Percentiles rank a stretch among this genome's conserved stretches.
phyloP scores from a whole-genome alignment of 2,113 vertebrate species.

The Bostrychus sinensis region DNA sequence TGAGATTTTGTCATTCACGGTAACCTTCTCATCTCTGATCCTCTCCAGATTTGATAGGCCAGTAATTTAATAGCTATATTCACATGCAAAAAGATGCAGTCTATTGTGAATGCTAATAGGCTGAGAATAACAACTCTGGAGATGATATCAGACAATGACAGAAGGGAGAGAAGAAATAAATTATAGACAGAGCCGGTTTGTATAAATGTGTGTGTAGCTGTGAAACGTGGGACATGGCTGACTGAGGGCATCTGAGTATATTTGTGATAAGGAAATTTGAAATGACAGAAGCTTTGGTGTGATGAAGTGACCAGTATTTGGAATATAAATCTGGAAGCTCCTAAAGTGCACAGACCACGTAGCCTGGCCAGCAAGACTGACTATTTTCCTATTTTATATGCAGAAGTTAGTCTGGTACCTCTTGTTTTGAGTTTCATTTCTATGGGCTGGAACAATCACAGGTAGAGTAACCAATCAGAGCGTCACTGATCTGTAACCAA shows the following conservation, averaged over 20 bases:
- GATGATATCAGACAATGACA: slow-evolving; percentile 37
- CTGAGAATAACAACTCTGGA: slow-evolving; percentile 35
- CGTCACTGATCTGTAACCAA: too few species aligned
- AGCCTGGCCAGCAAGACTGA: too few species aligned
- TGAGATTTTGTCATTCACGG: slow-evolving; percentile 29
- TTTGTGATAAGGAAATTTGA: slow-evolving; percentile 24
- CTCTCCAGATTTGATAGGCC: slow-evolving; percentile 25
- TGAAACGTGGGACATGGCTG: slow-evolving; percentile 5
- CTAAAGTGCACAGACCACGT: too few species aligned
- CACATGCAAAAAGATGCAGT: slow-evolving; percentile 37
- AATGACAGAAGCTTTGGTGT: slow-evolving; percentile 3
- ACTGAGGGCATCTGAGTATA: slow-evolving; percentile 11
- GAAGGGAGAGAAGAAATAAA: slow-evolving; percentile 3
- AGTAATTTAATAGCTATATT: slow-evolving; percentile 57
- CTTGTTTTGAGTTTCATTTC: too few species aligned
- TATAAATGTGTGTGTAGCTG: slow-evolving; percentile 9
- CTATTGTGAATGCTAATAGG: slow-evolving; percentile 49
- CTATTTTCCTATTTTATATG: too few species aligned
- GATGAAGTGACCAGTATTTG: too few species aligned
- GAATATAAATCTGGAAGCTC: too few species aligned
- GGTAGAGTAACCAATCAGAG: too few species aligned
- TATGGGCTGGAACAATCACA: too few species aligned
- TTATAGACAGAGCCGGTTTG: slow-evolving; percentile 10
- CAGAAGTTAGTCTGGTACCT: too few species aligned
- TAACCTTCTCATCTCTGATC: slow-evolving; percentile 51